A percentile compares a stretch with the other conserved stretches of the same genome.
Conservation (phyloP, 92 coral and sea anemone species). For the Paramuricea clavata region DNA sequence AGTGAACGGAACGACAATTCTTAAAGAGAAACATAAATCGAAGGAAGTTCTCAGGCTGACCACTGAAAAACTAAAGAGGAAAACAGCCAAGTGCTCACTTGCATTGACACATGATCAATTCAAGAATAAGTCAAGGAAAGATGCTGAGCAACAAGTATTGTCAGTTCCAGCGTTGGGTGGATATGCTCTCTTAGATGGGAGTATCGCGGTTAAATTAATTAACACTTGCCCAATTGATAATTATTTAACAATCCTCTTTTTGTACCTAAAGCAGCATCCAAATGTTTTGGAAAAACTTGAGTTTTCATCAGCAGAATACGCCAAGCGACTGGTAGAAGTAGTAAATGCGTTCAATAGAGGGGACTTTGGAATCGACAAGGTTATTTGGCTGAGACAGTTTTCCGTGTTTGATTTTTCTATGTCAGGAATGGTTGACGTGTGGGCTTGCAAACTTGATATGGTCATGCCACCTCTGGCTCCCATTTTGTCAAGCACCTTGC, state of each 20-base stretch:
- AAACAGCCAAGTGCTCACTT: no score
- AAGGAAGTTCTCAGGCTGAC: no score
- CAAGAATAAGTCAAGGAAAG: no score
- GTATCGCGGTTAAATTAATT: background rate
- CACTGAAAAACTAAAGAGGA: no score
- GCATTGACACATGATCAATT: no score
- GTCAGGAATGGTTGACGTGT: no score
- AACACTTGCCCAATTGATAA: constrained; percentile 25
- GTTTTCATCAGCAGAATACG: background rate
- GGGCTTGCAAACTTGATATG: background rate
- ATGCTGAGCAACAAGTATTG: no score
- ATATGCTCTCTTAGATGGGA: no score
- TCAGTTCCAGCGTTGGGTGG: constrained; percentile 23
- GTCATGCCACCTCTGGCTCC: background rate
- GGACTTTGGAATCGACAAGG: background rate
- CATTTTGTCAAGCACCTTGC: background rate
- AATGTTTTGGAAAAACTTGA: background rate
- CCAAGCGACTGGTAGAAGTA: background rate
- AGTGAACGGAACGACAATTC: no score
- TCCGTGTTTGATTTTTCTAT: no score
- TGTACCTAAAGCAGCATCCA: background rate
- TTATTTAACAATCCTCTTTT: constrained; percentile 12
- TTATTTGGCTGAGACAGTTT: no score
- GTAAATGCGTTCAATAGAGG: background rate
- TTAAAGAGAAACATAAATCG: no score